Conservation (phyloP, 1,140 invertebrate genomes). For the Eurytemora carolleeae region DNA sequence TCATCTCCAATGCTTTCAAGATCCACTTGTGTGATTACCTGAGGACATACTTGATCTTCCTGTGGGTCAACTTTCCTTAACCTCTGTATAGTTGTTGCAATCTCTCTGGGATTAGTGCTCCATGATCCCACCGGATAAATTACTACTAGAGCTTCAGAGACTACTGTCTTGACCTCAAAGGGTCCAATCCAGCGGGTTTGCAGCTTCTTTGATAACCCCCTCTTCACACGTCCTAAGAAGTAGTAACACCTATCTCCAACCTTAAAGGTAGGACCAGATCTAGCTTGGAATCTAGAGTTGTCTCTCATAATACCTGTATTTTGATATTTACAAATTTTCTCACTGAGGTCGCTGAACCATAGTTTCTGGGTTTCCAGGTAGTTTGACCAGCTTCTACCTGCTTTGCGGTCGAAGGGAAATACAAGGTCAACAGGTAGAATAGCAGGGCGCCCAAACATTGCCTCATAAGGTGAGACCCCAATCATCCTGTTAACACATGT, state of each 20-base stretch:
- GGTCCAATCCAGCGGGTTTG: neutral
- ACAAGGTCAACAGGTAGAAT: neutral
- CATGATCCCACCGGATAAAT: neutral
- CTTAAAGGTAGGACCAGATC: neutral
- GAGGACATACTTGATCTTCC: neutral
- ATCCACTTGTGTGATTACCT: neutral
- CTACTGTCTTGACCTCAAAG: neutral
- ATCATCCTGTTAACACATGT: neutral
- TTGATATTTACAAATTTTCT: neutral
- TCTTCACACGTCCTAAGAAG: neutral
- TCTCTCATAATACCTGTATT: neutral
- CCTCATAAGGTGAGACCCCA: neutral
- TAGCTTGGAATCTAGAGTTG: neutral
- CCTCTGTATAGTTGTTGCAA: neutral
- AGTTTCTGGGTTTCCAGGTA: neutral
- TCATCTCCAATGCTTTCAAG: neutral
- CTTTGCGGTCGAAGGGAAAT: neutral
- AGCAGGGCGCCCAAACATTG: neutral
- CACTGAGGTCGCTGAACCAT: neutral
- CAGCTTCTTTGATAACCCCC: neutral
- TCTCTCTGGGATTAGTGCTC: neutral
- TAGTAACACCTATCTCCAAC: neutral
- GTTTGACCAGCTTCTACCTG: neutral
- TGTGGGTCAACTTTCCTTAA: neutral
- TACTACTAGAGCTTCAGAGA: neutral